Base-by-base conservation (phyloP, 2,888 invertebrate genomes). In the Tridacna crocea region DNA sequence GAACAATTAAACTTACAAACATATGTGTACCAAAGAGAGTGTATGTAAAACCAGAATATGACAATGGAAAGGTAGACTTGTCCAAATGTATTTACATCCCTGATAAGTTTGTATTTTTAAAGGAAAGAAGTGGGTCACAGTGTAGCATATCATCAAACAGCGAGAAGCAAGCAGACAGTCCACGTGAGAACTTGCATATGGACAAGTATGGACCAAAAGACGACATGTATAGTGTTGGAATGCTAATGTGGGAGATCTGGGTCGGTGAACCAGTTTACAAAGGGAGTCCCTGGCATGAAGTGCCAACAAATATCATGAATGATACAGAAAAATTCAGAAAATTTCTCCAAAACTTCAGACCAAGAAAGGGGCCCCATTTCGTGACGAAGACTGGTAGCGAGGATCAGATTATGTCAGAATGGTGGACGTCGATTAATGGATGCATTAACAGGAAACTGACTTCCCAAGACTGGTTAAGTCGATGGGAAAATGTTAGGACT, bases 201-300 rank as follows among this genome's bases (percentile, higher is more conserved):
- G 80, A 65, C 15, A 47, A n/a, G 17, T 86, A 86, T 58, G 48
- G 55, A 13, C 17, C 61, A 6, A 58, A 60, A 36, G 83, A 89
- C 68, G 91, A 91, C 68, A 90, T 91, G 89, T 91, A 88, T 83
- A 83, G 88, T 36, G 80, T 91, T 17, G 91, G 90, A 19, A 79
- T 91, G 24, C 82, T 90, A 70, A 90, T 91, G 91, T 91, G 87
- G 85, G 91, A 91, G 70, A 74, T 90, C 46, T 90, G 89, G 89
- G 86, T 75, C 3, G 79, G 79, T 13, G 60, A 83, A 19, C 79
- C 76, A 46, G 63, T 87, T 0, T 81, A 74, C 60, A 74, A 55
- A 12, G 55, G 55, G 11, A 60, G 48, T 24, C 22, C 27, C 19
- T 26, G n/a, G 48, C 22, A 22, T 13, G 26, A 70, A 47, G 70